Evolutionary conservation across 2,113 vertebrate genomes (phyloP), one percentile per base, ranked within the genome.

Genomic region (Stomatorhinus ivindoensis): DNA sequence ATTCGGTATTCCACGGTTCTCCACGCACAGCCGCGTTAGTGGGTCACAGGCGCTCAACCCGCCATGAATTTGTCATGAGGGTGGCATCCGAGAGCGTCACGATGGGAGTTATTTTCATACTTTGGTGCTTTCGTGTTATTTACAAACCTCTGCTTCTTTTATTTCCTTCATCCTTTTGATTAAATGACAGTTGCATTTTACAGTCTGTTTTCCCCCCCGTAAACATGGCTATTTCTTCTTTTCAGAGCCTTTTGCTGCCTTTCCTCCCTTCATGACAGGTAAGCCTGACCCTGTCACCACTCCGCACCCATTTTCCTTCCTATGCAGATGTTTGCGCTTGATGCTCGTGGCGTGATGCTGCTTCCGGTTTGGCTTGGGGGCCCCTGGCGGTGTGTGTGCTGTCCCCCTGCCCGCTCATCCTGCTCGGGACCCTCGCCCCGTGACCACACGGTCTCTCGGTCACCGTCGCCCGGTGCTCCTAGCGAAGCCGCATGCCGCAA

Each of bases 201-300:
- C n/a, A 27, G 15, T 73, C 8, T 21, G 24, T 42, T 13, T 55
- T 61, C 17, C 13, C 31, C 50, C 39, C 82, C 24, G 3, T 24
- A 55, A 90, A 58, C 15, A 5, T 24, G 13, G 2, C 58, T 83
- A 21, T 6, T 17, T 89, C 83, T 92, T 91, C 93, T 90, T 95
- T 96, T 61, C 96, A 99, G 98, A 98, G 93, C 97, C 98, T 89
- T 96, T 97, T 91, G 96, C 96, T 58, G 97, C 98, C 90, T 97
- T 98, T 92, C 97, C 97, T 92, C 97, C 97, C 91, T 97, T 97
- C 95, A 96, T 97, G 93, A 94, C 93, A 80, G 96, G 96, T 96
- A 93, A 96, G 96, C 95, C 93, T 93, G 88, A 93, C 95, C 92
- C 90, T 88, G 89, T 90, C n/a, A 89, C 46, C 9, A 2, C 21